Percentiles rank a stretch among this genome's conserved stretches.
Evolutionary conservation across 2,888 invertebrate genomes (phyloP).

Genomic region (Anorthoa munda): DNA sequence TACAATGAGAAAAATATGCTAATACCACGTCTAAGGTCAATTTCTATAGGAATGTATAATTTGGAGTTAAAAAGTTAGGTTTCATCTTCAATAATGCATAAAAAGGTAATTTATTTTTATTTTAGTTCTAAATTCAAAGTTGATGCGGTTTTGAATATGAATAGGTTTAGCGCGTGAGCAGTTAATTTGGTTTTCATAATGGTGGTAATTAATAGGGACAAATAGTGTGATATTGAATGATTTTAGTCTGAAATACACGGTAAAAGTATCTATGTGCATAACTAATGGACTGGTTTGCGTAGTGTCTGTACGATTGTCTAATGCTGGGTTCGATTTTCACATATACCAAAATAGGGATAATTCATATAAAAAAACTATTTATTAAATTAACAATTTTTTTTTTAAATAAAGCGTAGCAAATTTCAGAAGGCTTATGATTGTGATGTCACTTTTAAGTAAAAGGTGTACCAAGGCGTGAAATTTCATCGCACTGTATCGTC

Average conservation of each 20-base stretch:
- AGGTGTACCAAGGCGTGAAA: no score
- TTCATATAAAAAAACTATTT: no score
- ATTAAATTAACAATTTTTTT: no score
- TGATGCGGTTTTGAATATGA: slow-evolving; percentile 12
- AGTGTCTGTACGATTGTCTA: neutral
- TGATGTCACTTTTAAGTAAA: no score
- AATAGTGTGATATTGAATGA: slow-evolving; percentile 8
- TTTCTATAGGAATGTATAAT: slow-evolving; percentile 53
- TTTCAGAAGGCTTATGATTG: no score
- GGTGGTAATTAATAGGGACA: neutral
- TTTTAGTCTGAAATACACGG: neutral
- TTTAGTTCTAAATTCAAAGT: slow-evolving; percentile 4
- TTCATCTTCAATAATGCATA: slow-evolving; percentile 44
- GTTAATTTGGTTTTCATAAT: slow-evolving; percentile 30
- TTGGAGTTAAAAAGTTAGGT: slow-evolving; percentile 38
- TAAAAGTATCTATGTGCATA: neutral
- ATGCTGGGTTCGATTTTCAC: neutral
- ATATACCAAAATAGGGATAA: neutral
- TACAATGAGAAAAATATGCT: slow-evolving; percentile 62
- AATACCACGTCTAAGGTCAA: slow-evolving; percentile 54
- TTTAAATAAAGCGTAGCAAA: no score
- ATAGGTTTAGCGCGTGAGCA: slow-evolving; percentile 13
- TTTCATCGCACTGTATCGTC: no score
- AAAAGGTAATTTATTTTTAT: slow-evolving; percentile 21
- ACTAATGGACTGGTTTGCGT: neutral